Evolutionary conservation across 2,888 invertebrate genomes (phyloP), one percentile per base, ranked within the genome.

Genomic region (Troides aeacus): DNA sequence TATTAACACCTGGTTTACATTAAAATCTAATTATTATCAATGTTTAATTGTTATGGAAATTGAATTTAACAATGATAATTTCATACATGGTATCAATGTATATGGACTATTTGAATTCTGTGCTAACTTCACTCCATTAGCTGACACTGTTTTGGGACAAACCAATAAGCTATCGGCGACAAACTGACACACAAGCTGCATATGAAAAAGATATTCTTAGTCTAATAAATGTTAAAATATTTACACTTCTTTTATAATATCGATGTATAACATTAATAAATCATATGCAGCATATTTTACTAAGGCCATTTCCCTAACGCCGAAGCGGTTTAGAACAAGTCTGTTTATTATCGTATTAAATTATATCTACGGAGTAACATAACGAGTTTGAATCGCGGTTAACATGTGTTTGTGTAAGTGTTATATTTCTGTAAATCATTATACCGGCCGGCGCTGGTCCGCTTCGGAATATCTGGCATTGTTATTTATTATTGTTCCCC

Each of bases 321-420:
- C 57, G 42, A 24, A 62, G 56, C 65, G 57, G 62, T 58, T 70
- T 66, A 66, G 39, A 30, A 36, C 61, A 30, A 46, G 61, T 70
- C 66, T 70, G 69, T 66, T 69, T 65, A 65, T 65, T 66, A 66
- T 63, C 62, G 42, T 66, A 24, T 70, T 70, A 66, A 66, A 70
- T 66, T 66, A 60, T 66, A 66, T 66, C 66, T 60, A 60, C 63
- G 42, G 60, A 66, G 56, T 66, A 70, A 66, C 24, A 57, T 64
- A 63, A 69, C 66, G 46, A 61, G 64, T 66, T 66, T 6, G 46
- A 21, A 66, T 50, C 46, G 66, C 58, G 63, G 58, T 50, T 59
- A 60, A 66, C 66, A 66, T 64, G 66, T 70, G 70, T 66, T n/a
- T 53, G 53, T 42, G 60, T 70, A 46, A 66, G 42, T 60, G 66